Percentiles rank a stretch among this genome's conserved stretches.
phyloP scores from a whole-genome alignment of 2,113 vertebrate species.

The Gambusia holbrooki region DNA sequence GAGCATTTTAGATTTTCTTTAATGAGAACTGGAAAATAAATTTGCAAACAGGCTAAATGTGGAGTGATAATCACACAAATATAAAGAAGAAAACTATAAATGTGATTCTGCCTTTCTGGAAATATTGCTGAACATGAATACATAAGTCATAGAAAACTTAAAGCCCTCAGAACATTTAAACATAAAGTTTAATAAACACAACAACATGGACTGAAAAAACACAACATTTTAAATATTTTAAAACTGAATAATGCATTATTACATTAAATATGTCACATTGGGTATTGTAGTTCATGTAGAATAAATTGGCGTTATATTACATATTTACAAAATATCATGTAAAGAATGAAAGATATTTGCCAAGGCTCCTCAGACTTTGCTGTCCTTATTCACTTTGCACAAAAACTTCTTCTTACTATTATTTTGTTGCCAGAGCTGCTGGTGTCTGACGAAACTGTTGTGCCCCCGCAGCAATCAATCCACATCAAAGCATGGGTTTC shows the following conservation, averaged over 20 bases:
- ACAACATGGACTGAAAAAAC: constrained; percentile 33
- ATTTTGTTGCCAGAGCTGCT: constrained; percentile 23
- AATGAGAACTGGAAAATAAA: background rate
- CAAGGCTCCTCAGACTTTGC: constrained; percentile 15
- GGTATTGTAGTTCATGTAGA: constrained; percentile 68
- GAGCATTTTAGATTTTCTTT: background rate
- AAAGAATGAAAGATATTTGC: constrained; percentile 56
- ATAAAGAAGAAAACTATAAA: background rate
- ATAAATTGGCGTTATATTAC: constrained; percentile 76
- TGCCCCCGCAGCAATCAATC: constrained; percentile 2
- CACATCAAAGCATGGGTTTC: background rate
- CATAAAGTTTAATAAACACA: constrained; percentile 46
- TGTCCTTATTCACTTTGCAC: constrained; percentile 12
- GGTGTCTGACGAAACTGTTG: constrained; percentile 16
- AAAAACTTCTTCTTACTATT: constrained; percentile 32
- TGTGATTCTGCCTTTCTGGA: background rate
- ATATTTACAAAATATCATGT: constrained; percentile 81
- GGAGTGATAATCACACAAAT: background rate
- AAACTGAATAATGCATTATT: constrained; percentile 56
- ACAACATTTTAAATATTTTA: constrained; percentile 67
- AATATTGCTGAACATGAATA: background rate
- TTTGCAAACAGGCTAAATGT: background rate
- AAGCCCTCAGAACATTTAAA: constrained; percentile 1
- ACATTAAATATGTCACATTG: constrained; percentile 76
- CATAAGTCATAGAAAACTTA: background rate